phyloP scores from a whole-genome alignment of 2,888 invertebrate species.

The Phortica okadai region DNA sequence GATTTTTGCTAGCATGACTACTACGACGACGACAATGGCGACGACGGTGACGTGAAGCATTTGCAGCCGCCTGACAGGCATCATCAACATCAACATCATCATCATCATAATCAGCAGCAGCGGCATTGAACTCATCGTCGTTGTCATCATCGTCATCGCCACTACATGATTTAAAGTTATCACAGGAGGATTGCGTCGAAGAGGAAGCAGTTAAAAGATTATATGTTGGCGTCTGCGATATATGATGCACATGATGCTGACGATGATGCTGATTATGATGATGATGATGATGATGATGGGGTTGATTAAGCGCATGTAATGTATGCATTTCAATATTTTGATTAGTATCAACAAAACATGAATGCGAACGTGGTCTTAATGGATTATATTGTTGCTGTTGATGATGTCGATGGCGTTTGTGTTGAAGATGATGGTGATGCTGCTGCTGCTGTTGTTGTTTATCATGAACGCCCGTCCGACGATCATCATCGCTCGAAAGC shows the following conservation, averaged over 20 bases:
- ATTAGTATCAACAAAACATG: constrained; percentile 66
- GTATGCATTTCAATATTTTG: constrained; percentile 45
- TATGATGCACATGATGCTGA: constrained; percentile 59
- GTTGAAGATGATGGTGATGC: constrained; percentile 25
- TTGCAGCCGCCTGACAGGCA: constrained; percentile 44
- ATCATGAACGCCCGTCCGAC: constrained; percentile 44
- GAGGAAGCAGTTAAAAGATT: constrained; percentile 58
- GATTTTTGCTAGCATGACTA: constrained; percentile 16
- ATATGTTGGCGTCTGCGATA: constrained; percentile 48
- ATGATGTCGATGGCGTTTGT: constrained; percentile 38
- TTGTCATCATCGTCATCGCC: constrained; percentile 45
- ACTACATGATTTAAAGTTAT: constrained; percentile 61
- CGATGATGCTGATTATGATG: constrained; percentile 41
- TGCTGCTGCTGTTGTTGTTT: constrained; percentile 39
- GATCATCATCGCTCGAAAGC: constrained; percentile 51
- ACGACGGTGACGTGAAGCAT: constrained; percentile 45
- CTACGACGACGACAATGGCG: constrained; percentile 48
- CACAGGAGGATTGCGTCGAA: constrained; percentile 70
- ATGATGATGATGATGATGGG: constrained; percentile 42
- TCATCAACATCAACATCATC: constrained; percentile 47
- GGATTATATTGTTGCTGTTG: constrained; percentile 23
- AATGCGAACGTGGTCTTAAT: constrained; percentile 63
- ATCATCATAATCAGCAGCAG: constrained; percentile 44
- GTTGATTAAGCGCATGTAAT: constrained; percentile 45
- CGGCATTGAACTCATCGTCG: background rate